Evolutionary conservation across 53 echinoderm and acorn worm species (phyloP).

Genomic region (Henricia sp.): DNA sequence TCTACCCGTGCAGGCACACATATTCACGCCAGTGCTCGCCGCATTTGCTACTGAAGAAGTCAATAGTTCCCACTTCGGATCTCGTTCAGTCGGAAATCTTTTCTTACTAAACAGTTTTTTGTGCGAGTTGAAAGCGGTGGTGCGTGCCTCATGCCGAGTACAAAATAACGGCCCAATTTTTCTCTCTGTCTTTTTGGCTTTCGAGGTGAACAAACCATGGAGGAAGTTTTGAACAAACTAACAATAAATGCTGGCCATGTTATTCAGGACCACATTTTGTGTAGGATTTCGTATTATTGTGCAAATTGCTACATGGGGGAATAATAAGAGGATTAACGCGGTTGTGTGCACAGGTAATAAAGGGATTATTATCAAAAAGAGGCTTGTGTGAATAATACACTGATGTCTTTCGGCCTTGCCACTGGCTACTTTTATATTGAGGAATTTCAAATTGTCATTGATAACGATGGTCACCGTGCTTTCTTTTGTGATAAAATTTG

Average conservation of each 20-base stretch:
- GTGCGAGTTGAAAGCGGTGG: constrained; percentile 17
- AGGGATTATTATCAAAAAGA: too few relatives aligned
- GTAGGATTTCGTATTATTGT: constrained; percentile 46
- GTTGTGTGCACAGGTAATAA: too few relatives aligned
- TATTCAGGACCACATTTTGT: constrained; percentile 43
- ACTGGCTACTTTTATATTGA: not conserved
- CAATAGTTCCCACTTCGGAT: constrained; percentile 24
- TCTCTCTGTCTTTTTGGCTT: constrained; percentile 27
- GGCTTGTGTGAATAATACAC: too few relatives aligned
- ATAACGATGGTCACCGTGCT: too few relatives aligned
- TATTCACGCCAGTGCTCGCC: too few relatives aligned
- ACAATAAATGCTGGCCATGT: constrained; percentile 27
- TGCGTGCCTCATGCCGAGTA: constrained; percentile 29
- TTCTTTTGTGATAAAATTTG: too few relatives aligned
- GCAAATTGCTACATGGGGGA: constrained; percentile 44
- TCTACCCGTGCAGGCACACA: not conserved
- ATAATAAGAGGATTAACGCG: constrained; percentile 43
- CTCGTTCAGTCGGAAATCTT: constrained; percentile 36
- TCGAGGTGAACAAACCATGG: constrained; percentile 16
- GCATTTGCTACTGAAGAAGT: constrained; percentile 46
- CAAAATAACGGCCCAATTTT: constrained; percentile 17
- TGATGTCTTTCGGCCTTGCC: constrained; percentile 44
- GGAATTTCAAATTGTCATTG: too few relatives aligned
- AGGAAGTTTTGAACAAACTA: too few relatives aligned
- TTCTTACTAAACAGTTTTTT: not conserved